These are phyloP conservation scores for Deroplatys truncata DNA, from an alignment of 2,888 invertebrate species.

Conservation along the genomic window DNA sequence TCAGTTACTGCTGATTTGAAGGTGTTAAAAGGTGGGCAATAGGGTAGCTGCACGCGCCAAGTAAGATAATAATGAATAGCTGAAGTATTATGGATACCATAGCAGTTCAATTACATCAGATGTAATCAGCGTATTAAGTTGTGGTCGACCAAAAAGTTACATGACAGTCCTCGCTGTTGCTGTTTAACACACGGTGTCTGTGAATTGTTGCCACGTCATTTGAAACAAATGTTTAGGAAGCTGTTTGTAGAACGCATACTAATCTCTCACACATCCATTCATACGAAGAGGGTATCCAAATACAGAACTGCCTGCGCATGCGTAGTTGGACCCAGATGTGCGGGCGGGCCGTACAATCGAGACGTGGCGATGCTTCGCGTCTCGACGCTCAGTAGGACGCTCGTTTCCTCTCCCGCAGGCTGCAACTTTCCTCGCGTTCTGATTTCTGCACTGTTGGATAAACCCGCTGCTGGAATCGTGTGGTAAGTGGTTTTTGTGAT, in stretches of 20 bases:
- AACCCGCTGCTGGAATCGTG: background rate
- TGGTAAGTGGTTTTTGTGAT: background rate
- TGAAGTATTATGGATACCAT: no score
- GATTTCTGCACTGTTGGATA: background rate
- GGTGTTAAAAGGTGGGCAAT: no score
- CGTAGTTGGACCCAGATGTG: background rate
- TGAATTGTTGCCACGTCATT: no score
- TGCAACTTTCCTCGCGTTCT: background rate
- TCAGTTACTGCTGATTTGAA: no score
- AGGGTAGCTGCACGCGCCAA: no score
- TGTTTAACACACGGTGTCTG: no score
- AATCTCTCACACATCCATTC: background rate
- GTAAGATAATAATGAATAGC: no score
- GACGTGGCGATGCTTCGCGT: background rate
- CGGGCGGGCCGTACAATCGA: background rate
- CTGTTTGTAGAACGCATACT: background rate
- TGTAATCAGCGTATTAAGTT: no score
- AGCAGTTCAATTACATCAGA: no score
- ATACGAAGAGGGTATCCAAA: background rate
- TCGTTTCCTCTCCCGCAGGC: background rate
- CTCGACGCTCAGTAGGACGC: background rate
- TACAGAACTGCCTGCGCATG: background rate
- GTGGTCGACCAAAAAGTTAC: no score
- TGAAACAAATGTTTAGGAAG: no score
- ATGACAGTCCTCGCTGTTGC: no score